Conservation (phyloP, 2,888 invertebrate species). For the Lasioglossum morio region DNA sequence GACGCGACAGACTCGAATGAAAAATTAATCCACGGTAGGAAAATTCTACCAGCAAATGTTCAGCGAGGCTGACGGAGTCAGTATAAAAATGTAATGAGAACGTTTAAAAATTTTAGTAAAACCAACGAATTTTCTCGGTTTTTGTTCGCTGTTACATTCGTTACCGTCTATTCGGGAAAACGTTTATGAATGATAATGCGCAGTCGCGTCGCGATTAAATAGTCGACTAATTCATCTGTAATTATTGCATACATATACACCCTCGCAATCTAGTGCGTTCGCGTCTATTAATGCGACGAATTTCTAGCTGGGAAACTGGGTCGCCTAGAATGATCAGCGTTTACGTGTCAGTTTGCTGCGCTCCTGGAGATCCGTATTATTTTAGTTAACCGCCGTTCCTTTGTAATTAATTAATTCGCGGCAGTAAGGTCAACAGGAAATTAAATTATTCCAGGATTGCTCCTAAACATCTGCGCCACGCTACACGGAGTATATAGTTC, state of each 20-base stretch:
- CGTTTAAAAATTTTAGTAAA: not conserved
- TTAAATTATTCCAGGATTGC: not conserved
- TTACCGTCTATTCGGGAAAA: not conserved
- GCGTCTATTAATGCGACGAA: conserved; percentile 6
- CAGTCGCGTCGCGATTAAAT: not conserved
- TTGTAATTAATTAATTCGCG: not conserved
- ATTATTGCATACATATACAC: not conserved
- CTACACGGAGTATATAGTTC: not conserved
- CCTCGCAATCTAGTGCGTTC: not conserved
- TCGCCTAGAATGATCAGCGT: conserved; percentile 16
- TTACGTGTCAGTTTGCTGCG: not conserved
- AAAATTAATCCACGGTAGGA: not conserved
- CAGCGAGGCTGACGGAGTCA: not conserved
- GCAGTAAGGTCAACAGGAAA: not conserved
- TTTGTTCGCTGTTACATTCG: not conserved
- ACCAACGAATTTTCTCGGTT: not conserved
- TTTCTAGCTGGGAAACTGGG: conserved; percentile 10
- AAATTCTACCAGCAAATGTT: not conserved
- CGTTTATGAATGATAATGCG: not conserved
- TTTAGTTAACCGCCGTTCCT: not conserved
- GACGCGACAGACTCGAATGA: not conserved
- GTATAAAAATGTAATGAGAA: not conserved
- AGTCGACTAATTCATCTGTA: not conserved
- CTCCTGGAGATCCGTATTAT: not conserved
- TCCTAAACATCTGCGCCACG: not conserved